Evolutionary conservation across 2,113 vertebrate species (phyloP), one percentile per base, ranked within the genome.

Genomic region (Nesogale talazaci): DNA sequence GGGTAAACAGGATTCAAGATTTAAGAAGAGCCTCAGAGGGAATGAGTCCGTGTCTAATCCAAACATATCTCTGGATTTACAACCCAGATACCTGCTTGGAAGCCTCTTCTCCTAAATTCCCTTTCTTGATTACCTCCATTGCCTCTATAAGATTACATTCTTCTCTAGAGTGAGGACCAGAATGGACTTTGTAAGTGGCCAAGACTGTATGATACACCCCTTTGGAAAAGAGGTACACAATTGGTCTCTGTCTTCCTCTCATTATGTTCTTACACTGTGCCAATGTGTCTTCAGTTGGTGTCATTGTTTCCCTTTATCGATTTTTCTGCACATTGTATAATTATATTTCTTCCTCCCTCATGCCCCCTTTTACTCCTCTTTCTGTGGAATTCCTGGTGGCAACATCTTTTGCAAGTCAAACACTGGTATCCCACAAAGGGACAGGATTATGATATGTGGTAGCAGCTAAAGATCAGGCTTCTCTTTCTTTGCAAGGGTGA

Each of bases 71-170:
- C 23, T 81, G 77, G 56, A 77, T 89, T 87, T 95, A 81, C 0
- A 89, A 70, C 31, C 42, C 16, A 90, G 74, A 57, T 90, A 42
- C 79, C 70, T 86, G 10, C 36, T 34, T 63, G 76, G 7, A 91
- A 86, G 42, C 14, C 74, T 22, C 83, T 93, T 88, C 56, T 8
- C 70, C 70, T 72, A 72, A 72, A 72, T 87, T 88, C 6, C 8
- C 57, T 76, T 86, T 86, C 34, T 90, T 75, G 17, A 57, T 59
- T 70, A 86, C 76, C 22, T 86, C 22, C 75, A 77, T 59, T n/a
- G 65, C 36, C 11, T 86, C 84, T 59, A 83, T 94, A 94, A 92
- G 88, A 59, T 80, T 56, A 89, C 25, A 11, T 94, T 78, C 31
- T 77, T 89, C 72, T 63, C 4, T 59, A 27, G 36, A 80, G 17